Base-by-base conservation (phyloP, 2,888 invertebrate genomes). In the Parnassius glacialis region DNA sequence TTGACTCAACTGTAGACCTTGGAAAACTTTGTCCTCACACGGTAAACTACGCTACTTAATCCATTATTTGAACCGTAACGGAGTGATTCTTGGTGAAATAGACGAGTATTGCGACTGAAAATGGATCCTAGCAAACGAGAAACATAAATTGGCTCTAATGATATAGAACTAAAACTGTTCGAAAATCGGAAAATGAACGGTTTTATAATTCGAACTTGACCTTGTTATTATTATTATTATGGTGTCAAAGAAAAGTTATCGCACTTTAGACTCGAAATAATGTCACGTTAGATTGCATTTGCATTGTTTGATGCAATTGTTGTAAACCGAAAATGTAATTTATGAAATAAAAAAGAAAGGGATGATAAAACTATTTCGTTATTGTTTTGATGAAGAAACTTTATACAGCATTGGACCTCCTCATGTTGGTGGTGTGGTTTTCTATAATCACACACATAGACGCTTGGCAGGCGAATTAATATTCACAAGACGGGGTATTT, bases 201-300 rank as follows among this genome's bases (percentile, higher is more conserved):
- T 80, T 61, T 79, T 71, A 65, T 70, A 70, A 66, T 70, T 67
- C 78, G 79, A 78, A 78, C 82, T 84, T 84, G 84, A 84, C 81
- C 83, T 84, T 84, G 79, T 57, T 68, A 70, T 83, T 79, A 81
- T 34, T 34, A 7, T 7, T 76, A 79, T 62, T 62, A 63, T 63
- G 65, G 67, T 66, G 63, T 68, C 63, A 64, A 61, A 67, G 65
- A 57, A 64, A 64, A 64, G 61, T 64, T 66, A 59, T 55, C 61
- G 56, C 63, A 66, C 60, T 61, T 70, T 70, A 69, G 67, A 69
- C 65, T 53, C 62, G 52, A 59, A 59, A 60, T 63, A 67, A 65
- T 64, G 67, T 68, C 69, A 68, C 68, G 68, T 70, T 65, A 64
- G 66, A 64, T 65, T 65, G 64, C 62, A 56, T 69, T 67, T 55